These are phyloP conservation scores for Dryobates pubescens DNA, from an alignment of 2,797 vertebrate species.

Conservation along the genomic window DNA sequence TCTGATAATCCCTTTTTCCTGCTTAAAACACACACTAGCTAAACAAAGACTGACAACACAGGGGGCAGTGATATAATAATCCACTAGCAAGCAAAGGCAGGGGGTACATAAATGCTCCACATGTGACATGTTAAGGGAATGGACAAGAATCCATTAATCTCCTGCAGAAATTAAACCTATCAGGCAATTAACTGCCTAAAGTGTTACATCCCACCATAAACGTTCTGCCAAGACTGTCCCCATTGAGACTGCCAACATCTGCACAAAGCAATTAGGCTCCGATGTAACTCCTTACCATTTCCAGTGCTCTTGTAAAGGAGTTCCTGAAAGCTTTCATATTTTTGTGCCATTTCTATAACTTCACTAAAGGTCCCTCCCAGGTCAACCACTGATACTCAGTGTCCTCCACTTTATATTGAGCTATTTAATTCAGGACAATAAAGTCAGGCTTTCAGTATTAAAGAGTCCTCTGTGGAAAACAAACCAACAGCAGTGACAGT, in stretches of 20 bases:
- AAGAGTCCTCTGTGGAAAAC: constrained; percentile 10
- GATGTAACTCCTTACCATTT: constrained; percentile 6
- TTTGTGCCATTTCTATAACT: not conserved
- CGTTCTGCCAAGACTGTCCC: not conserved
- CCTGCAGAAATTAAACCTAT: constrained; percentile 14
- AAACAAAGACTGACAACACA: not conserved
- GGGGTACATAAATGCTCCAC: not conserved
- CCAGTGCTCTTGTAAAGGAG: not conserved
- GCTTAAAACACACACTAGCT: not conserved
- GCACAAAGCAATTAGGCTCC: not conserved
- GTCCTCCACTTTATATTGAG: not conserved
- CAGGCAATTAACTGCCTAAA: not conserved
- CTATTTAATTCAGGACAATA: constrained; percentile 47
- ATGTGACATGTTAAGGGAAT: not conserved
- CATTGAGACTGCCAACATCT: constrained; percentile 24
- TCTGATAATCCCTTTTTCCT: not conserved
- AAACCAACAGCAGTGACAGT: not conserved
- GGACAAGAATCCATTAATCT: not conserved
- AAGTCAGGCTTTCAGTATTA: constrained; percentile 13
- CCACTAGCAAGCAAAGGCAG: not conserved
- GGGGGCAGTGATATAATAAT: not conserved
- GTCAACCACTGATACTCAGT: not conserved
- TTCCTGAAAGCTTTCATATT: not conserved
- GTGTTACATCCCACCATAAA: not conserved
- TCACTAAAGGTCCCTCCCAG: constrained; percentile 2